Evolutionary conservation across 2,113 vertebrate genomes (phyloP).

Genomic region (Terrapene triunguis): DNA sequence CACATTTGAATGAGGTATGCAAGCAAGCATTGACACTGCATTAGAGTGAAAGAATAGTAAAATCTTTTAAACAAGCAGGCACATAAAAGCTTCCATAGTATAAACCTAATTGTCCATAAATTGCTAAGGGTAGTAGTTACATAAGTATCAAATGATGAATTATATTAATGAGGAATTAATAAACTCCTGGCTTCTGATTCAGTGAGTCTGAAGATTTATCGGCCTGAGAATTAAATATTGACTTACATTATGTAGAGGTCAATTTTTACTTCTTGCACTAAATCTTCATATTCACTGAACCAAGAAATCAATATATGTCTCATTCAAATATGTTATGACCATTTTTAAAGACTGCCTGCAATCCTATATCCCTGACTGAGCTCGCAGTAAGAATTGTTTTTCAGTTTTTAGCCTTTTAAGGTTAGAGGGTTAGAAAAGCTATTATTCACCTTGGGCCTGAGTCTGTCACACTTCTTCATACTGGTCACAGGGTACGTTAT

Average conservation of each 20-base stretch:
- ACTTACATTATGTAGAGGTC: slow-evolving; percentile 38
- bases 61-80: slow-evolving; percentile 42
- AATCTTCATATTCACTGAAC: slow-evolving; percentile 1
- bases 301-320: neutral
- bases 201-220: slow-evolving; percentile 6
- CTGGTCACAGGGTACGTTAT: neutral
- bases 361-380: slow-evolving; percentile 3
- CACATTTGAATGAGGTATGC: neutral
- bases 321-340: neutral
- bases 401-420: neutral
- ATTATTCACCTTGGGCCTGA: slow-evolving; percentile 4
- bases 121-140: neutral
- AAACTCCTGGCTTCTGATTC: slow-evolving; percentile 40
- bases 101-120: slow-evolving; percentile 29
- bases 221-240: slow-evolving; percentile 30
- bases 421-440: neutral
- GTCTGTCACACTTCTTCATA: neutral
- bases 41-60: neutral
- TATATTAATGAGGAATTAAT: slow-evolving; percentile 13
- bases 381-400: neutral
- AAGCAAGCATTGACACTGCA: slow-evolving; percentile 9
- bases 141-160: slow-evolving; percentile 25
- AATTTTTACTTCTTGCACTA: slow-evolving; percentile 37
- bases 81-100: neutral
- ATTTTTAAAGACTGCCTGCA: neutral